Evolutionary conservation across 1,140 invertebrate species (phyloP).

Genomic region (Bombus superbus): DNA sequence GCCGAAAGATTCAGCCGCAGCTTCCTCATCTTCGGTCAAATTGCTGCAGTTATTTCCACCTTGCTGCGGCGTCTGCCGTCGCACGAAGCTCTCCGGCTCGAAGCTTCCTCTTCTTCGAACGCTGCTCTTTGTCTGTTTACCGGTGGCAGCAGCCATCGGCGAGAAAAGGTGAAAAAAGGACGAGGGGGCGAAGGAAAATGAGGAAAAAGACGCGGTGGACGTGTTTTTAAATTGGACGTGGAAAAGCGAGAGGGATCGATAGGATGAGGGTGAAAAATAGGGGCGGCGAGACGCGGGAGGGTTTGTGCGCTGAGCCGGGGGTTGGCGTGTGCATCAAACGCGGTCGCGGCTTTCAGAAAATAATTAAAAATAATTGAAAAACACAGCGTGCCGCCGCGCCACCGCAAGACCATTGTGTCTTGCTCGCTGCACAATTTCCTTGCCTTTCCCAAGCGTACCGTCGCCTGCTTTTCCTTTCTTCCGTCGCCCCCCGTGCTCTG

Average conservation of each 20-base stretch:
- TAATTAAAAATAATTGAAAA: conserved; percentile 78
- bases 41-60: background rate
- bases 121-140: conserved; percentile 2
- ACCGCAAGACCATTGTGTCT: conserved; percentile 49
- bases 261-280: conserved; percentile 42
- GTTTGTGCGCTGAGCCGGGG: background rate
- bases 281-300: background rate
- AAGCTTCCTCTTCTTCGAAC: background rate
- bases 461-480: background rate
- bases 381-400: conserved; percentile 48
- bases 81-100: background rate
- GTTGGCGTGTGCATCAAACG: conserved; percentile 49
- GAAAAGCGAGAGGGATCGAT: conserved; percentile 41
- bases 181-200: background rate
- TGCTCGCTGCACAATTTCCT: conserved; percentile 60
- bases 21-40: background rate
- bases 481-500: background rate
- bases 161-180: background rate
- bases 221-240: conserved; percentile 35
- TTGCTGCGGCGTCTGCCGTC: background rate
- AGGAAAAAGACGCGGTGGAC: conserved; percentile 1
- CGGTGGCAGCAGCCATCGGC: background rate
- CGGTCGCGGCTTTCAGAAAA: conserved; percentile 70
- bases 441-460: conserved; percentile 42
- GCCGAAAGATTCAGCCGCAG: too few species aligned